These are phyloP conservation scores for Campylomormyrus numenius DNA, from an alignment of 2,113 vertebrate genomes.

Conservation along the genomic window DNA sequence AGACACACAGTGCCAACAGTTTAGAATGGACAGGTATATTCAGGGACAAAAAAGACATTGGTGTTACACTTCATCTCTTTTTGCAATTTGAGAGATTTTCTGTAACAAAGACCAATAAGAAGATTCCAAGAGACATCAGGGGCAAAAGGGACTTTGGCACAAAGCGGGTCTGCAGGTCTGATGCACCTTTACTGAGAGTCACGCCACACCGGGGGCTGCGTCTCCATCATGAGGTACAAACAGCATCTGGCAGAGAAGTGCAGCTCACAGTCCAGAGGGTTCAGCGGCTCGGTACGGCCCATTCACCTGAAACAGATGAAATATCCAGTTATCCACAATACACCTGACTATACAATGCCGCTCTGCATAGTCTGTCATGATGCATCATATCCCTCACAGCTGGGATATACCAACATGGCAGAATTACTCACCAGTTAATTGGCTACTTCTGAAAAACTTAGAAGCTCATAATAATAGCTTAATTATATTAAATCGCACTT, in stretches of 20 bases:
- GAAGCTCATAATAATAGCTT: not conserved
- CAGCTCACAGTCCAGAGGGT: slow-evolving; percentile 53
- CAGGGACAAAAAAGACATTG: not conserved
- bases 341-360: not conserved
- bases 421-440: not conserved
- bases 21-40: not conserved
- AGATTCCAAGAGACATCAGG: not conserved
- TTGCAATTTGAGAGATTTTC: not conserved
- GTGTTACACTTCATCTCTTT: not conserved
- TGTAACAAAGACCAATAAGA: not conserved
- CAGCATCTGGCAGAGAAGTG: not conserved
- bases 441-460: not conserved
- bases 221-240: not conserved
- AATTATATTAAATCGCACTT: not conserved
- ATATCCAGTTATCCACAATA: not conserved
- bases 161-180: not conserved
- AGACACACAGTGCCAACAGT: not conserved
- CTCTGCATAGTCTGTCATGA: not conserved
- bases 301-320: slow-evolving; percentile 48
- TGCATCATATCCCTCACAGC: not conserved
- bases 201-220: not conserved
- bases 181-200: not conserved
- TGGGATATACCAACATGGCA: not conserved
- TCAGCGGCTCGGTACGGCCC: slow-evolving; percentile 40
- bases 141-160: not conserved